Conservation (phyloP, 2,113 vertebrate species). For the Aptenodytes patagonicus region DNA sequence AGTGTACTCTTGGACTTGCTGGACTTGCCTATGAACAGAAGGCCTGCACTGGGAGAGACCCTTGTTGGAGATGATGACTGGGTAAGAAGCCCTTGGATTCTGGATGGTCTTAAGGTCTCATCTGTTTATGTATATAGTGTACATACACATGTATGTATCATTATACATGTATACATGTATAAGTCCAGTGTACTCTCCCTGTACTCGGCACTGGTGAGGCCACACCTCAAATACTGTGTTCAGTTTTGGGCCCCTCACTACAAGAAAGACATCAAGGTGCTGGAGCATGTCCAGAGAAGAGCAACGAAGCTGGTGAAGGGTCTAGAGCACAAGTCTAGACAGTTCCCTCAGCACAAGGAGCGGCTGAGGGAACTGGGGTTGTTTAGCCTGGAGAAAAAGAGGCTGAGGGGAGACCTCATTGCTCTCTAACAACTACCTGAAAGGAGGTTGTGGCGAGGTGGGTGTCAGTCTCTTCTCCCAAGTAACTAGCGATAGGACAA, state of each 20-base stretch:
- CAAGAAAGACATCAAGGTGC: neutral
- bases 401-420: accelerated
- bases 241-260: neutral
- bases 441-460: neutral
- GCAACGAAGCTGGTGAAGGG: neutral
- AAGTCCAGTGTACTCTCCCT: no score
- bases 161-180: no score
- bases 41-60: no score
- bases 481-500: neutral
- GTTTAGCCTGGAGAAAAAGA: neutral
- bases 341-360: no score
- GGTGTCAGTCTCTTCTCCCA: neutral
- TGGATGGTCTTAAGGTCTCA: no score
- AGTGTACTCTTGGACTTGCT: neutral
- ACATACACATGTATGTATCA: no score
- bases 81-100: no score
- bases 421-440: neutral
- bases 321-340: neutral
- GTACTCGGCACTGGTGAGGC: accelerated
- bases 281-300: no score
- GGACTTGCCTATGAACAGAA: no score
- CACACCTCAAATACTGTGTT: accelerated
- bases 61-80: no score
- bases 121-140: no score
- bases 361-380: neutral